Evolutionary conservation across 2,888 invertebrate species (phyloP), one percentile per base, ranked within the genome.

Genomic region (Ophraella communa): DNA sequence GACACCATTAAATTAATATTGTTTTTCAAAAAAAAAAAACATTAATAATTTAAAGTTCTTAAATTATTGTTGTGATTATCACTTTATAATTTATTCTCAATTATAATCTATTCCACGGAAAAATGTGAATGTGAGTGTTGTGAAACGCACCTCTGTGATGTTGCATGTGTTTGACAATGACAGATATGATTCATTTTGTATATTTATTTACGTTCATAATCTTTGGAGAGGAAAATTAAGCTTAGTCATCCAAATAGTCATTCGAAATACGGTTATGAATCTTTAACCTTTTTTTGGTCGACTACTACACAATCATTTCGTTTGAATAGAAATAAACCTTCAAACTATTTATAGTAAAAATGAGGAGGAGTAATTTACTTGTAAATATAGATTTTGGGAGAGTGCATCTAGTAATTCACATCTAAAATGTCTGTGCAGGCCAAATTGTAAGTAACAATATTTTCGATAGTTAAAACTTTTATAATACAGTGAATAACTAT

Each of bases 341-440:
- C 60, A 17, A 18, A 27, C 11, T 60, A 60, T 60, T 60, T 60
- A 60, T 60, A 60, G 52, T 33, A 44, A 60, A 60, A 60, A 53
- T 60, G 60, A 44, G 60, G 52, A 52, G 60, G 60, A 42, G 60
- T 42, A 51, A 24, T 42, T 42, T 30, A 14, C 24, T 24, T 2
- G 30, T 53, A 60, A 60, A 60, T 60, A 52, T 60, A 60, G 60
- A 60, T 60, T 53, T 60, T 27, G 44, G 44, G 14, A 44, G 42
- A 53, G 27, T 53, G n/a, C 42, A 17, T 8, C 35, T 39, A 11
- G 11, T 30, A 18, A 21, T 21, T 42, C 47, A 23, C 20, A 52
- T 20, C 24, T 17, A 49, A 60, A 33, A 60, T 60, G 44, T 60
- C 51, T 24, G 51, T 59, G 24, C 42, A 39, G 30, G 49, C 49